These are phyloP conservation scores for Rousettus madagascariensis DNA, from an alignment of 2,797 vertebrate genomes.

Conservation along the genomic window DNA sequence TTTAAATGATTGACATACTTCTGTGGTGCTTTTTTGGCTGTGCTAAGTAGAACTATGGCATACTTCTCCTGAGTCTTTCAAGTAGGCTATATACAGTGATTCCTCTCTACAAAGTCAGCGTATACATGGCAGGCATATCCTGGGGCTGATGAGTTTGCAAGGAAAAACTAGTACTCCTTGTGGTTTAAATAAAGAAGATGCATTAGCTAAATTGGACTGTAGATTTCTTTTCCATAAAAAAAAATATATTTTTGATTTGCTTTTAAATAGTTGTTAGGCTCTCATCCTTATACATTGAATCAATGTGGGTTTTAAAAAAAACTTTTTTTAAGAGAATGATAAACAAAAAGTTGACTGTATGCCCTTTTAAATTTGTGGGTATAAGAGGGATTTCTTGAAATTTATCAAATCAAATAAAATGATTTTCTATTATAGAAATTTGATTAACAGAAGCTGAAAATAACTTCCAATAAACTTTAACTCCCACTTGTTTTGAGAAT, in stretches of 20 bases:
- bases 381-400: constrained; percentile 32
- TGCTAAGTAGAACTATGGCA: not conserved
- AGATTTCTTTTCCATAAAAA: constrained; percentile 40
- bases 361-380: not conserved
- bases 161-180: not conserved
- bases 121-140: not conserved
- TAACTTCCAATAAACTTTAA: not conserved
- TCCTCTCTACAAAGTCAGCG: not conserved
- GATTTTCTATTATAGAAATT: constrained; percentile 33
- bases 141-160: not conserved
- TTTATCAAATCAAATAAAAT: constrained; percentile 36
- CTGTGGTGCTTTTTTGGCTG: not conserved
- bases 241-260: constrained; percentile 17
- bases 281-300: not conserved
- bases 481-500: not conserved
- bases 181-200: not conserved
- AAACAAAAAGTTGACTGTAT: not conserved
- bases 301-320: not conserved
- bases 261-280: not conserved
- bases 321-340: not conserved
- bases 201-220: not conserved
- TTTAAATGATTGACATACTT: not conserved
- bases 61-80: not conserved
- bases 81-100: not conserved
- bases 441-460: constrained; percentile 7